Evolutionary conservation across 2,797 vertebrate genomes (phyloP), one percentile per base, ranked within the genome.

Genomic region (Pseudochirops corinnae): DNA sequence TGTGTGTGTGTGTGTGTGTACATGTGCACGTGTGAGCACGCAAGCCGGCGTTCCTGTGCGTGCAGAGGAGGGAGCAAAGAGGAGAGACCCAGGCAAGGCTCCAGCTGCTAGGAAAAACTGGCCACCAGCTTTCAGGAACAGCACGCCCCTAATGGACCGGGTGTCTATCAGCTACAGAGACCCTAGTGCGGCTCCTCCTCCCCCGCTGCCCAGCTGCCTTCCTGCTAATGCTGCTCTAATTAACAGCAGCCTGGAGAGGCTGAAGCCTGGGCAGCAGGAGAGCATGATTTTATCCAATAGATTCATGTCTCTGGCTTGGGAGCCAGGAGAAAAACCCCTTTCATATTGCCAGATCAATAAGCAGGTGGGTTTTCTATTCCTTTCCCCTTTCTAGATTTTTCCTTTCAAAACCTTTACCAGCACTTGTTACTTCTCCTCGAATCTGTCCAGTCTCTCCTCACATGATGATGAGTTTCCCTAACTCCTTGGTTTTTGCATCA

Each of bases 61-160:
- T 50, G 74, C 39, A 67, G 93, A 92, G 90, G 93, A 92, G 94
- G 96, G 96, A 97, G 96, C 98, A 96, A 96, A 96, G 94, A 96
- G 96, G 94, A 97, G 97, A 87, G 39, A 87, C 94, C 0, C 0
- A 92, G 95, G 53, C 90, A 95, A 93, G 93, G 97, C 90, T 87
- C 95, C 94, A 97, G 97, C 93, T 31, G 97, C 97, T 97, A 96
- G 39, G 93, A 87, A 93, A 90, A 94, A 94, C 94, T 95, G 96
- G 97, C 94, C 95, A 92, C 96, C 92, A 97, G 97, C 97, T 97
- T 97, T 97, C 67, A 94, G 96, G 96, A 97, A 95, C 97, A 98
- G 97, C 98, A 96, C n/a, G 0, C 96, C 98, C 97, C 98, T 98
- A 60, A 62, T 98, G 90, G 93, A 96, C 96, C 97, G 94, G 95